These are phyloP conservation scores for Akabosia matsudoensis DNA, from an alignment of 1,140 invertebrate genomes.

Conservation along the genomic window DNA sequence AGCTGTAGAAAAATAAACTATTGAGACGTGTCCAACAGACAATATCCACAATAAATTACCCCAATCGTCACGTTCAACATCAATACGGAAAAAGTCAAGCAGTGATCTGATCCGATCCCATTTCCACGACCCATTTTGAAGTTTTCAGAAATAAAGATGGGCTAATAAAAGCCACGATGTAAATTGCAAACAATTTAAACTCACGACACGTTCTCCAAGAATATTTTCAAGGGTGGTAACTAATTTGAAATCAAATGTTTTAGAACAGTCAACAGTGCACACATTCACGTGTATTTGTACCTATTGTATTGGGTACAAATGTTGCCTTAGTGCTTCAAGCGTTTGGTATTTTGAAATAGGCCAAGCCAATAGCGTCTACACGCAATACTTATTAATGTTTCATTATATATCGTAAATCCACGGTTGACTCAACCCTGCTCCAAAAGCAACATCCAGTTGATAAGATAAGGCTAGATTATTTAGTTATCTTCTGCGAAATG, in stretches of 20 bases:
- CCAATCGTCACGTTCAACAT: conserved; percentile 13
- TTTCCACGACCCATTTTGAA: not conserved
- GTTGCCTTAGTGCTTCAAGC: no score
- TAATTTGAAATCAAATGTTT: no score
- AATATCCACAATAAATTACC: no score
- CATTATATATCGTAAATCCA: not conserved
- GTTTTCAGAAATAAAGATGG: no score
- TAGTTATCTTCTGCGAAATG: not conserved
- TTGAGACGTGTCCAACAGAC: no score
- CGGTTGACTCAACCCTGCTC: not conserved
- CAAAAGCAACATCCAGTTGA: not conserved
- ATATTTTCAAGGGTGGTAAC: no score
- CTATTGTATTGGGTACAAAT: no score
- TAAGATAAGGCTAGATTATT: not conserved
- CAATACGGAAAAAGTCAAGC: conserved; percentile 14
- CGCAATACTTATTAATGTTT: not conserved
- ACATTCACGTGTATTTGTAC: no score
- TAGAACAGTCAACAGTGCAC: no score
- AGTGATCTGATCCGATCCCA: conserved; percentile 4
- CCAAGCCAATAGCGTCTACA: not conserved
- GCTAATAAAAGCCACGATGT: no score
- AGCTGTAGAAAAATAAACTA: conserved; percentile 59
- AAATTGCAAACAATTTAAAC: no score
- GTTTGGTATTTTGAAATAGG: conserved; percentile 6
- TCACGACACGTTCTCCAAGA: no score